Evolutionary conservation across 2,888 invertebrate species (phyloP), one percentile per base, ranked within the genome.

Genomic region (Petrophora chlorosata): DNA sequence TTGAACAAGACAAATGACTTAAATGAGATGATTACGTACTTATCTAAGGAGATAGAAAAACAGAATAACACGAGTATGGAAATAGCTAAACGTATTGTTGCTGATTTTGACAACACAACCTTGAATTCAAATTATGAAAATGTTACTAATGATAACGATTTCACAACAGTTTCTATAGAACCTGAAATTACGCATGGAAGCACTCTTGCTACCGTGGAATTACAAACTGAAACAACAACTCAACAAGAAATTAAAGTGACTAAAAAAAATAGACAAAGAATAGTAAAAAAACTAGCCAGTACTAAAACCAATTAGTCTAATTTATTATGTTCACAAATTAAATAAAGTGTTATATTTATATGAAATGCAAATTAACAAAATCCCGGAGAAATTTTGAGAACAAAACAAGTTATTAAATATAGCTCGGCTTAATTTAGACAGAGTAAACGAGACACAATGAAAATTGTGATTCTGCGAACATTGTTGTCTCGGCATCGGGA

Each of bases 51-150:
- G 43, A 85, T 85, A 42, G 83, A 85, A 2, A 65, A 61, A 48
- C 76, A 79, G 40, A 85, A 84, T 53, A 80, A 83, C 35, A 73
- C 73, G 0, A 83, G 74, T 32, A 59, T 82, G 50, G 74, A 81
- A 59, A 66, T 78, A 28, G 72, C 78, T 42, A 70, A 67, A 47
- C 59, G 62, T 15, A 35, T 70, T 26, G 53, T 67, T 2, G 41
- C 52, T n/a, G 49, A 57, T 12, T 47, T 59, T 17, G 51, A 63
- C 3, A 17, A 39, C 5, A 10, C 17, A 1, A 40, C 14, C 26
- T 16, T 29, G 3, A 30, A 5, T 22, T 9, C 5, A 19, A 52
- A 23, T n/a, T 26, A 29, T 19, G 34, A 38, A 33, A 13, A 17
- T 23, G 16, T 17, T 2, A 15, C 35, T 25, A 23, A 9, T 14